Evolutionary conservation across 2,113 vertebrate genomes (phyloP).

Genomic region (Syngnathus typhle): DNA sequence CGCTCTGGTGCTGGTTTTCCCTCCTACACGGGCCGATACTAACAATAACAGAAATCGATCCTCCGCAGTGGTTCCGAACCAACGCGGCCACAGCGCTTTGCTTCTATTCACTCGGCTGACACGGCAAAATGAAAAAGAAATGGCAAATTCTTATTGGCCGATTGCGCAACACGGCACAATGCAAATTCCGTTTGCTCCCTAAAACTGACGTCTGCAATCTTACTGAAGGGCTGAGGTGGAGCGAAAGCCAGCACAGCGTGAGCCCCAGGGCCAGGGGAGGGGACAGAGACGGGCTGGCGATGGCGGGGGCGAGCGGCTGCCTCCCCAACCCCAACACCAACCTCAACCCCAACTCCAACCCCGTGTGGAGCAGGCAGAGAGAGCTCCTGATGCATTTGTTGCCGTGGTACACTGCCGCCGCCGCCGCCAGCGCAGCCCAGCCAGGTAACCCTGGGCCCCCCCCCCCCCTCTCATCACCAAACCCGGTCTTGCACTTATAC

Average conservation of each 20-base stretch:
- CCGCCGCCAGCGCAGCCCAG: constrained; percentile 59
- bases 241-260: constrained; percentile 77
- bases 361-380: constrained; percentile 75
- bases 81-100: constrained; percentile 36
- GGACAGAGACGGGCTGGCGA: constrained; percentile 61
- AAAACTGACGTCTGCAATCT: constrained; percentile 34
- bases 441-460: constrained; percentile 63
- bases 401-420: constrained; percentile 73
- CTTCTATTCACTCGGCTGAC: constrained; percentile 43
- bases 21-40: constrained; percentile 53
- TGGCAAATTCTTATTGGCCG: constrained; percentile 14
- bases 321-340: constrained; percentile 62
- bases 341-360: constrained; percentile 64
- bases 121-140: not conserved
- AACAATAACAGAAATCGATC: constrained; percentile 39
- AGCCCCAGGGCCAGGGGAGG: constrained; percentile 68
- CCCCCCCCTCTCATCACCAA: not conserved
- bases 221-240: constrained; percentile 75
- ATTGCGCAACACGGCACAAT: constrained; percentile 6
- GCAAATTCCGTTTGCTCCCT: constrained; percentile 8
- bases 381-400: constrained; percentile 76
- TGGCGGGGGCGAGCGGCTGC: constrained; percentile 55
- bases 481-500: constrained; percentile 15
- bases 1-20: constrained; percentile 76
- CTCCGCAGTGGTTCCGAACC: constrained; percentile 27